phyloP scores from a whole-genome alignment of 2,888 invertebrate genomes.

The Hypomecis punctinalis region DNA sequence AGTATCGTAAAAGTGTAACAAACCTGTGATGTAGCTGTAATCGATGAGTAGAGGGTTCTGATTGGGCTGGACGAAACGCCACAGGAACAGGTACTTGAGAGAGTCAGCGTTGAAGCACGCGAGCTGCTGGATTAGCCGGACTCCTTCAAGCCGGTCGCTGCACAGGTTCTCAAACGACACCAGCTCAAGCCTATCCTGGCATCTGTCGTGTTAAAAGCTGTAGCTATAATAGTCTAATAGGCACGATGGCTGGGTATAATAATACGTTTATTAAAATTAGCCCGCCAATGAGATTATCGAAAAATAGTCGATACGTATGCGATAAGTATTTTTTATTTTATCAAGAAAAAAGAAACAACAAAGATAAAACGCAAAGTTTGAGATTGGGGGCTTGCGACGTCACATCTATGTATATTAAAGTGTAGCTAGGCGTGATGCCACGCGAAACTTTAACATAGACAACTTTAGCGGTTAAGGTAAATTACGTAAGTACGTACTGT shows the following conservation, averaged over 20 bases:
- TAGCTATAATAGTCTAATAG: too few relatives aligned
- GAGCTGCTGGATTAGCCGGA: constrained; percentile 67
- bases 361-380: too few relatives aligned
- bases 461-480: background rate
- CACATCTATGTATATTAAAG: too few relatives aligned
- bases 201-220: constrained; percentile 48
- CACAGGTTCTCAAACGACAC: constrained; percentile 74
- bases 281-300: too few relatives aligned
- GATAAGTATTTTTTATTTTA: too few relatives aligned
- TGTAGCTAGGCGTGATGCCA: too few relatives aligned
- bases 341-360: too few relatives aligned
- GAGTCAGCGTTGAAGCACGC: constrained; percentile 69
- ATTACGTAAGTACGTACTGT: constrained; percentile 53
- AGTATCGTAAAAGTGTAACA: background rate
- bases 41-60: constrained; percentile 76
- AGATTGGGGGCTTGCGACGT: too few relatives aligned
- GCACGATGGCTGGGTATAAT: too few relatives aligned
- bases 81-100: constrained; percentile 75
- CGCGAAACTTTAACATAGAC: background rate
- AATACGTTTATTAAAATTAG: too few relatives aligned
- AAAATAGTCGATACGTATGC: too few relatives aligned
- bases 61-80: constrained; percentile 73
- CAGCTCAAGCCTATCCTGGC: constrained; percentile 69
- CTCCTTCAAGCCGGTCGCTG: constrained; percentile 70
- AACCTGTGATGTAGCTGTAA: constrained; percentile 72